Conservation (phyloP, 1,140 invertebrate species). For the Cyrtorhinus lividipennis region DNA sequence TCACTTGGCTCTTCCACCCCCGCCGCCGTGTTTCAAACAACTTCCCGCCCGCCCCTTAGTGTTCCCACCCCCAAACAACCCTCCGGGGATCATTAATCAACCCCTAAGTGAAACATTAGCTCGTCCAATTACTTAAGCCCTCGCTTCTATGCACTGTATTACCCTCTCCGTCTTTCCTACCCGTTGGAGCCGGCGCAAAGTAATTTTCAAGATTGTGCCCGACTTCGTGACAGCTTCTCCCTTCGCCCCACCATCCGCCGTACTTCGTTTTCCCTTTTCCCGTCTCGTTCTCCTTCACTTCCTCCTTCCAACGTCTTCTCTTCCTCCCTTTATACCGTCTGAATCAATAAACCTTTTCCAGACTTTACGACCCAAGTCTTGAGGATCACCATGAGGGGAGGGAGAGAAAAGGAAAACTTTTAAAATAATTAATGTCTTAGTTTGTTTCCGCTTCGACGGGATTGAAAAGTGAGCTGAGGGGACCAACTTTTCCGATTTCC, state of each 20-base stretch:
- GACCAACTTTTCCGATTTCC: neutral
- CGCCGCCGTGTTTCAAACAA: neutral
- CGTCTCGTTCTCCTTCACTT: neutral
- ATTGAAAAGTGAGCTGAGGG: neutral
- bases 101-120: conserved; percentile 13
- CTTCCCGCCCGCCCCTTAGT: no score
- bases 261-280: neutral
- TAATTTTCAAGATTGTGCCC: conserved; percentile 10
- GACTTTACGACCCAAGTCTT: neutral
- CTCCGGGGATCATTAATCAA: conserved; percentile 12
- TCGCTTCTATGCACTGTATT: conserved; percentile 11
- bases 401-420: neutral
- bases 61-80: conserved; percentile 7
- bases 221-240: neutral
- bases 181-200: neutral
- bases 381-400: no score
- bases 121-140: conserved; percentile 12
- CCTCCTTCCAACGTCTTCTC: neutral
- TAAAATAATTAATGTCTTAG: neutral
- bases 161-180: neutral
- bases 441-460: neutral
- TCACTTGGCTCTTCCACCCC: no score
- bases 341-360: conserved; percentile 4
- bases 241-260: neutral
- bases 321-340: neutral